A percentile compares a stretch with the other conserved stretches of the same genome.
These are phyloP conservation scores for Diplosoma virens DNA, from an alignment of 23 tunicate species.

Conservation along the genomic window DNA sequence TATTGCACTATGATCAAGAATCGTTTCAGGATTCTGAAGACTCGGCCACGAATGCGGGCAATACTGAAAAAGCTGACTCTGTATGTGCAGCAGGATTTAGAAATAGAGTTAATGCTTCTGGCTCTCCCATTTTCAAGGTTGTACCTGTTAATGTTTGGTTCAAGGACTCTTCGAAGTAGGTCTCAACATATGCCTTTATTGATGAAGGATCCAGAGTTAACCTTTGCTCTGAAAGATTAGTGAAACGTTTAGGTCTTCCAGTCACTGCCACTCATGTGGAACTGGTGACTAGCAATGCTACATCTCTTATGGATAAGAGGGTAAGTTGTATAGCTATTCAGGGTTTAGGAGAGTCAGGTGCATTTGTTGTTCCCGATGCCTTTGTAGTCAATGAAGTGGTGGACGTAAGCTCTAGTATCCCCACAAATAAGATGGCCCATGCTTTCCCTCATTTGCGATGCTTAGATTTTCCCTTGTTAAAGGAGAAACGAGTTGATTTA, in stretches of 20 bases:
- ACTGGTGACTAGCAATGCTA: conserved; percentile 1
- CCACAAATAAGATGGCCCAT: neutral
- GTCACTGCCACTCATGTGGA: neutral
- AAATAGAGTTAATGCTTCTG: no score
- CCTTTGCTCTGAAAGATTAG: neutral
- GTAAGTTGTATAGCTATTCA: neutral
- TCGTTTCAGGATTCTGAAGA: no score
- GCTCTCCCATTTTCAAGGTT: no score
- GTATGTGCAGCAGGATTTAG: no score
- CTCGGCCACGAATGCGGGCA: no score
- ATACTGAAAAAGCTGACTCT: no score
- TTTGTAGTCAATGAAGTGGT: neutral
- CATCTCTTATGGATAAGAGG: neutral
- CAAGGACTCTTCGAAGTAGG: neutral
- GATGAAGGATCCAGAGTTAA: no score
- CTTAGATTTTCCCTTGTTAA: neutral
- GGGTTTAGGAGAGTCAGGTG: neutral
- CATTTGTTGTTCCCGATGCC: neutral
- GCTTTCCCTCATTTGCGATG: neutral
- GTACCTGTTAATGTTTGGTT: conserved; percentile 5
- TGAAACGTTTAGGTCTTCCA: neutral
- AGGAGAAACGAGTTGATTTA: neutral
- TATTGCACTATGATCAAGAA: no score
- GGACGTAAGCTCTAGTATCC: conserved; percentile 11
- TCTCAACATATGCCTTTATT: conserved; percentile 8